Percentiles rank a stretch among this genome's conserved stretches.
These are phyloP conservation scores for Paramormyrops hopkinsi DNA, from an alignment of 2,797 vertebrate species.

Conservation along the genomic window DNA sequence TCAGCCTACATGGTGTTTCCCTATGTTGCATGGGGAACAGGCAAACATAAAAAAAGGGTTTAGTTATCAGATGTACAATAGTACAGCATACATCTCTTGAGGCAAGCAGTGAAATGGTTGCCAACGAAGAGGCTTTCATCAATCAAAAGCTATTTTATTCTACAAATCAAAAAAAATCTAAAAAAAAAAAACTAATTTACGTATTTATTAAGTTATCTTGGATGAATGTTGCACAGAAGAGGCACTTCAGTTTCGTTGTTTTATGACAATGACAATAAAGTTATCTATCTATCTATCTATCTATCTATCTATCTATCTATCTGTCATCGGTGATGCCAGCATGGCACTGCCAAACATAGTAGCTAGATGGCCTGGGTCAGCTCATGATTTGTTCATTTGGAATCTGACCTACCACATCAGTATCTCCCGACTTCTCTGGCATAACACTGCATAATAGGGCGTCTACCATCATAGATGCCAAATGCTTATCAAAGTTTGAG, in stretches of 20 bases:
- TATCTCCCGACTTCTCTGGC: not conserved
- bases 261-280: too few species aligned
- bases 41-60: not conserved
- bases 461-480: not conserved
- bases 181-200: too few species aligned
- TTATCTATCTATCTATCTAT: too few species aligned
- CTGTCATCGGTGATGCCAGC: not conserved
- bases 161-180: not conserved
- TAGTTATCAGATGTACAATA: not conserved
- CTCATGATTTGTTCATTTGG: not conserved
- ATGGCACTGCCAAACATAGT: not conserved
- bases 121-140: not conserved
- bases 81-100: not conserved
- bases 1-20: not conserved
- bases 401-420: not conserved
- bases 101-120: not conserved
- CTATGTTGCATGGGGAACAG: not conserved
- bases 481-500: not conserved
- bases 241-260: too few species aligned
- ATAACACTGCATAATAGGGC: not conserved
- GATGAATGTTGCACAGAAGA: too few species aligned
- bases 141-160: not conserved
- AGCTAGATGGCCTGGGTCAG: not conserved
- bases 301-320: too few species aligned
- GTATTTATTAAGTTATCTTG: too few species aligned